Evolutionary conservation across 2,888 invertebrate genomes (phyloP), one percentile per base, ranked within the genome.

Genomic region (Eupithecia exiguata): DNA sequence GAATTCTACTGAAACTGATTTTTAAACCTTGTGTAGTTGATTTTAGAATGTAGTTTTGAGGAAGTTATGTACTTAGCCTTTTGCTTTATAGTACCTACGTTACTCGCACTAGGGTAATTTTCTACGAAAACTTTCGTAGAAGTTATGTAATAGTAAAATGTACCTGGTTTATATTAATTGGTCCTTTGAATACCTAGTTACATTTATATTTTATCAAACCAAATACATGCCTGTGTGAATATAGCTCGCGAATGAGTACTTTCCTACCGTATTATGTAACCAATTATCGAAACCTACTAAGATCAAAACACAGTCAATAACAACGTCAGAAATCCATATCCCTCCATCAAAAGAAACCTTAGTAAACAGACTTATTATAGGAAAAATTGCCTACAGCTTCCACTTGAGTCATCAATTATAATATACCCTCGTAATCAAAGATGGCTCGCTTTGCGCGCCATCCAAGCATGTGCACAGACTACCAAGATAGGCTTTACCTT

Each of bases 391-490:
- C 76, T 66, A 43, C 66, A 40, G 18, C 40, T 73, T 75, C 70
- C 80, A 79, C 74, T 82, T 81, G 76, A 78, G 79, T 80, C 76
- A 80, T 81, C 84, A 86, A 87, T 86, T 83, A 84, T 77, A 82
- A 82, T 82, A 82, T 84, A 83, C 85, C 84, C 83, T 84, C 83
- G 81, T 84, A 83, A 87, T 87, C 80, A 86, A 83, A 83, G 75
- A 79, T 82, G 77, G 74, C 36, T 74, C 75, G 71, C 75, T 78
- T 88, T 87, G 76, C 68, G 74, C 69, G 82, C 36, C 83, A 84
- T 85, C 84, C 79, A 84, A 86, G 88, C 91, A 87, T 88, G 79
- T 85, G 80, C 87, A 87, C 88, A 80, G 58, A 83, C 83, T 82
- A 82, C 82, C 82, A 84, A 87, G 86, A 87, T 84, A 86, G 81